A percentile compares a stretch with the other conserved stretches of the same genome.
Conservation (phyloP, 2,797 vertebrate genomes). For the Muscicapa comitata region DNA sequence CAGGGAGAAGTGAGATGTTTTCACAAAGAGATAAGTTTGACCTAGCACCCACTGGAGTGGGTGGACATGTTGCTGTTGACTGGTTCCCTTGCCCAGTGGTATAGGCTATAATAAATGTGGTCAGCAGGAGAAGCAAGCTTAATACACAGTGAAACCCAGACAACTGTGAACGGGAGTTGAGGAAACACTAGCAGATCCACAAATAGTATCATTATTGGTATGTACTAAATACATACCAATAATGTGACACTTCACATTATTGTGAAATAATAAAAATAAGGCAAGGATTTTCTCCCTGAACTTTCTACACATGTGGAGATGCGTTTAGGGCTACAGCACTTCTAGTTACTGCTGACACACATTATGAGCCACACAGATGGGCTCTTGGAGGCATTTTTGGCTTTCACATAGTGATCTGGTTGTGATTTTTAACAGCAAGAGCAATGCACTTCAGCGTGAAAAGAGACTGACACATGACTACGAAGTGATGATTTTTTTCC, state of each 20-base stretch:
- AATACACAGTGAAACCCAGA: not conserved
- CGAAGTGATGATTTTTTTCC: conserved; percentile 35
- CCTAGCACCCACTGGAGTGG: not conserved
- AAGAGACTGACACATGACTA: conserved; percentile 17
- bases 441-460: not conserved
- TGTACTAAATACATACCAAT: too few species aligned
- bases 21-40: not conserved
- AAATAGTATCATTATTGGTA: not conserved
- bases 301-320: not conserved
- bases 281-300: not conserved
- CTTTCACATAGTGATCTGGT: not conserved
- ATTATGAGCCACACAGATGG: not conserved
- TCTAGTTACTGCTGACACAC: not conserved
- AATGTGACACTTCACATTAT: too few species aligned
- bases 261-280: not conserved
- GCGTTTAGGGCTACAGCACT: not conserved
- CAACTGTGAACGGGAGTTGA: not conserved
- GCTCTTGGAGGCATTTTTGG: not conserved
- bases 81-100: not conserved
- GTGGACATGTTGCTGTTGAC: not conserved
- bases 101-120: not conserved
- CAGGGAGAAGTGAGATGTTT: not conserved
- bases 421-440: not conserved
- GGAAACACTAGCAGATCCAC: not conserved
- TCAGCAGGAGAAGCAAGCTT: not conserved